Evolutionary conservation across 2,888 invertebrate species (phyloP).

Genomic region (Harpalus rubripes): DNA sequence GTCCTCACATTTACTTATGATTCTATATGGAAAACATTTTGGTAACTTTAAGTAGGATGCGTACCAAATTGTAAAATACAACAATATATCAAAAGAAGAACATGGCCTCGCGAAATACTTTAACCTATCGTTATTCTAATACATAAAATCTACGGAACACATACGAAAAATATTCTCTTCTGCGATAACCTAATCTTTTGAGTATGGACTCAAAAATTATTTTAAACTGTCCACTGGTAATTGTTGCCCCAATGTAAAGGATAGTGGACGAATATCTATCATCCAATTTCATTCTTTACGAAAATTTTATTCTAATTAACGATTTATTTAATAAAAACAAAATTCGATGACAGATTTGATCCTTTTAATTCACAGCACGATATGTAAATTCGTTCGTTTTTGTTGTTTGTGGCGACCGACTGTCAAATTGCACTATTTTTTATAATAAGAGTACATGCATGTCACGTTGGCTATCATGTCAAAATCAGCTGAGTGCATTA

Average conservation of each 20-base stretch:
- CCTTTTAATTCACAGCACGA: conserved; percentile 75
- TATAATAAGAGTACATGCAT: not conserved
- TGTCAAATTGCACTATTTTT: conserved; percentile 72
- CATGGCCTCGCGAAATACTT: conserved; percentile 57
- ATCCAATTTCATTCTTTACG: conserved; percentile 63
- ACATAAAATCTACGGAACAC: conserved; percentile 67
- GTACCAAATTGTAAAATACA: conserved; percentile 22
- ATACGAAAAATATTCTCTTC: conserved; percentile 70
- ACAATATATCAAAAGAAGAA: conserved; percentile 21
- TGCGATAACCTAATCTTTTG: conserved; percentile 67
- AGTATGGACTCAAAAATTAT: conserved; percentile 59
- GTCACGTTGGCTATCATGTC: too few species aligned
- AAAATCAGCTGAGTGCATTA: too few species aligned
- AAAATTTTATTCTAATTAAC: conserved; percentile 30
- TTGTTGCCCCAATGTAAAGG: conserved; percentile 71
- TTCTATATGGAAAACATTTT: conserved; percentile 17
- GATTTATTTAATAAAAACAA: conserved; percentile 45
- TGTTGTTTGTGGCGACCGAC: conserved; percentile 70
- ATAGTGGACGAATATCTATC: conserved; percentile 69
- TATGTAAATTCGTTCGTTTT: conserved; percentile 76
- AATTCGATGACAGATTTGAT: conserved; percentile 62
- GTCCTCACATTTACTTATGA: conserved; percentile 26
- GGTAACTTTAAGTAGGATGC: conserved; percentile 47
- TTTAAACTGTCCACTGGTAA: conserved; percentile 71
- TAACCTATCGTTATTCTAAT: conserved; percentile 67